These are phyloP conservation scores for Eledone cirrhosa DNA, from an alignment of 2,888 invertebrate species.

Conservation along the genomic window DNA sequence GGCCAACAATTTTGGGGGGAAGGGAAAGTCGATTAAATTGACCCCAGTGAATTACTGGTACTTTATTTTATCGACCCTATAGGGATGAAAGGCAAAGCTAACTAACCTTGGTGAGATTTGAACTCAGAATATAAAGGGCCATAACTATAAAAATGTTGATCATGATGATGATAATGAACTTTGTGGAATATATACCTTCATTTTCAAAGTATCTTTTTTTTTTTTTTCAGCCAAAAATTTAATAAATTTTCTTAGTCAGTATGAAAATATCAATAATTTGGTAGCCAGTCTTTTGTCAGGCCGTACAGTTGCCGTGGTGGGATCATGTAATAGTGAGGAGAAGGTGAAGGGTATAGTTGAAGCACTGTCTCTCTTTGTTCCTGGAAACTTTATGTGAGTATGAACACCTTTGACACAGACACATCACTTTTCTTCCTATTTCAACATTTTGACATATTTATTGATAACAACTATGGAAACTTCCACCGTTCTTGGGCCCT, in stretches of 20 bases:
- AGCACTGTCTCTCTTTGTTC: slow-evolving; percentile 58
- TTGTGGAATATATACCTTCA: neutral
- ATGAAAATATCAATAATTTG: neutral
- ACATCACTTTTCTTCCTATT: neutral
- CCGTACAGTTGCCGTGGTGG: slow-evolving; percentile 58
- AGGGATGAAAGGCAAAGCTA: too few relatives aligned
- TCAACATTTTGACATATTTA: too few relatives aligned
- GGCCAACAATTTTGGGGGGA: too few relatives aligned
- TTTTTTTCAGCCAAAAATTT: neutral
- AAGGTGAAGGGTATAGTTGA: slow-evolving; percentile 51
- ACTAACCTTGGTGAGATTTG: too few relatives aligned
- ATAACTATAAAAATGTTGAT: too few relatives aligned
- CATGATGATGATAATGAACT: neutral
- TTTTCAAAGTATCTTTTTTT: neutral
- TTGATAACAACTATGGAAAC: neutral
- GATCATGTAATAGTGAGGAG: slow-evolving; percentile 46
- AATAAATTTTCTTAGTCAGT: neutral
- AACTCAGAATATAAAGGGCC: too few relatives aligned
- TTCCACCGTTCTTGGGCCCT: neutral
- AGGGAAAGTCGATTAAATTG: too few relatives aligned
- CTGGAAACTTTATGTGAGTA: slow-evolving; percentile 50
- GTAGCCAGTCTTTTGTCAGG: slow-evolving; percentile 56
- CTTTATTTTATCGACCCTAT: too few relatives aligned
- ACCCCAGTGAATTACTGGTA: too few relatives aligned
- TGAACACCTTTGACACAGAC: neutral